phyloP scores from a whole-genome alignment of 1,140 invertebrate species.

The Ceratina calcarata region DNA sequence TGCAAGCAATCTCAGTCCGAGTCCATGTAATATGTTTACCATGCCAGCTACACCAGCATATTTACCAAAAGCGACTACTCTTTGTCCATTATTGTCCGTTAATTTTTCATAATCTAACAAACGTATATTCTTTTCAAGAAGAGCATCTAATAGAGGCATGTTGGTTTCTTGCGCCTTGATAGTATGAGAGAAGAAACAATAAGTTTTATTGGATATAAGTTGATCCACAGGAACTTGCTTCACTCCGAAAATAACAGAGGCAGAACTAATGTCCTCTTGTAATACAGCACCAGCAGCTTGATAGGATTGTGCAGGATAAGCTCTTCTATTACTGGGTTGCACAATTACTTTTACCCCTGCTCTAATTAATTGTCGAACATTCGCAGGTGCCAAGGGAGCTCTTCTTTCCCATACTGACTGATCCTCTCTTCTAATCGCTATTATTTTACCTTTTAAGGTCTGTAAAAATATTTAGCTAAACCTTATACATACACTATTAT shows the following conservation, averaged over 20 bases:
- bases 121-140: constrained; percentile 97
- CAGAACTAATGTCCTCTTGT: constrained; percentile 98
- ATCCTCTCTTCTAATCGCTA: constrained; percentile 94
- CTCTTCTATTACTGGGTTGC: constrained; percentile 97
- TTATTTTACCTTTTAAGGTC: constrained; percentile 82
- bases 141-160: constrained; percentile 97
- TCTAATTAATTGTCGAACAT: constrained; percentile 93
- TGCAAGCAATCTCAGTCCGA: constrained; percentile 95
- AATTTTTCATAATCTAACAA: constrained; percentile 99
- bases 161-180: constrained; percentile 99
- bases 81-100: constrained; percentile 91
- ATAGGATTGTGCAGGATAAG: constrained; percentile 95
- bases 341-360: constrained; percentile 97
- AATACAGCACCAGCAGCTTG: constrained; percentile 89
- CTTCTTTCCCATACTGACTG: constrained; percentile 99
- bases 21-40: constrained; percentile 98
- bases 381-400: constrained; percentile 95
- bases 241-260: constrained; percentile 97
- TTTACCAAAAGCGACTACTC: constrained; percentile 99
- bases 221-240: constrained; percentile 98
- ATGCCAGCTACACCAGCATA: constrained; percentile 99
- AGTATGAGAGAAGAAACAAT: constrained; percentile 99
- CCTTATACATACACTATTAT: not conserved
- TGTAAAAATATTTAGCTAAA: constrained; percentile 44
- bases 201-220: constrained; percentile 97